Evolutionary conservation across 2,113 vertebrate genomes (phyloP), one percentile per base, ranked within the genome.

Genomic region (Daubentonia madagascariensis): DNA sequence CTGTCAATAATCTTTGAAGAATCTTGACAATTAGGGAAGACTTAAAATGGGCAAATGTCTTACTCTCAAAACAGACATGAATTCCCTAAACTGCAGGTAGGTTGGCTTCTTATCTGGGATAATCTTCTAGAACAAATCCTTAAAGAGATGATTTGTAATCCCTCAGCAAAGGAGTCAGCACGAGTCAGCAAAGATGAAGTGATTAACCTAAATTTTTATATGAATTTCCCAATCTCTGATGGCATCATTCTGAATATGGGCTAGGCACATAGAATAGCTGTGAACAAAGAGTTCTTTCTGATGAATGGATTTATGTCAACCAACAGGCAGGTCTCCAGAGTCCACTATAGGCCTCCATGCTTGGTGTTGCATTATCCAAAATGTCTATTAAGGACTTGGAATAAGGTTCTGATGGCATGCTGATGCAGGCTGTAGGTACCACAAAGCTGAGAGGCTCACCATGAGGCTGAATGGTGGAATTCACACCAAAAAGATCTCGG

Each of bases 11-110:
- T 63, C 72, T 93, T 52, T 43, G 11, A 96, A 57, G 61, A 93
- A 48, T 30, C 43, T 54, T 79, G 35, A 95, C 32, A 94, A 81
- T 86, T 83, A 96, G 32, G 18, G 18, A 84, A 87, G 40, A 52
- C 35, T 70, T 12, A 80, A 45, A 67, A 59, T 48, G 20, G 5
- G 25, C 22, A 89, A 83, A 59, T 50, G 59, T 91, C 59, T 89
- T 85, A 37, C 72, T 92, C 73, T 96, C 35, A 80, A 85, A 91
- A 88, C 70, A 89, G 83, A 88, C 13, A 40, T 75, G 48, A 86
- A 78, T 83, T 14, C 40, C 76, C 23, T 65, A 50, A 94, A 54
- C 48, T 57, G 20, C 2, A 54, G 50, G 16, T 52, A 95, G 57
- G 40, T 8, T 20, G 45, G 20, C 18, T 72, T 92, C 20, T 30